Percentiles rank a stretch among this genome's conserved stretches.
Evolutionary conservation across 2,113 vertebrate genomes (phyloP).

Genomic region (Callopanchax toddi): DNA sequence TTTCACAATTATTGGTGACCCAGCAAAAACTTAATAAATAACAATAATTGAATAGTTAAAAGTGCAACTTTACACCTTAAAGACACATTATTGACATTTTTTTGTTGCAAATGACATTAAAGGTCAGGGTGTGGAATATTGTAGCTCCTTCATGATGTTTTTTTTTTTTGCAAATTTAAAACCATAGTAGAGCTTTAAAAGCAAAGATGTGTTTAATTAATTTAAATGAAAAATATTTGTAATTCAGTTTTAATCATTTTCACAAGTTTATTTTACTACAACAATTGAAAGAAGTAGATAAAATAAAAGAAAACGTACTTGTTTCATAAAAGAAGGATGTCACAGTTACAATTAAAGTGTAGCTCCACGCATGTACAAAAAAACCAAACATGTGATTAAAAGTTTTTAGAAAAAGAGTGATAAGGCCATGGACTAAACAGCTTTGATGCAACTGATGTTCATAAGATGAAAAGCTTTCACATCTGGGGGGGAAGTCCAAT

Average conservation of each 20-base stretch:
- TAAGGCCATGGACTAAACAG: slow-evolving; percentile 54
- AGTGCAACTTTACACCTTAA: slow-evolving; percentile 70
- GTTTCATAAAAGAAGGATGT: background rate
- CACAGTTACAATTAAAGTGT: background rate
- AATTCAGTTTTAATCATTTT: background rate
- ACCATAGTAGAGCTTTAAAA: no score
- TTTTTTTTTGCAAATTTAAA: no score
- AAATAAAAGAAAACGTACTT: no score
- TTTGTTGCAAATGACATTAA: slow-evolving; percentile 67
- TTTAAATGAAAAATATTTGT: background rate
- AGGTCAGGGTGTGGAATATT: slow-evolving; percentile 47
- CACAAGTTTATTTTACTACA: background rate
- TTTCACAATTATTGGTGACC: slow-evolving; percentile 78
- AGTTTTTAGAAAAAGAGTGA: slow-evolving; percentile 54
- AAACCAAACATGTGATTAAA: background rate
- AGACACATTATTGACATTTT: slow-evolving; percentile 64
- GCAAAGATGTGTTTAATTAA: no score
- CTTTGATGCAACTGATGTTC: slow-evolving; percentile 64
- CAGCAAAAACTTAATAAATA: slow-evolving; percentile 72
- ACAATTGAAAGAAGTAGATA: background rate
- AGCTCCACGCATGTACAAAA: slow-evolving; percentile 11
- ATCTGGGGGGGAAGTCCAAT: slow-evolving; percentile 71
- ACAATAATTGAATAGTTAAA: slow-evolving; percentile 52
- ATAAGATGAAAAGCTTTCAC: slow-evolving; percentile 51
- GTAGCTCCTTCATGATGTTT: slow-evolving; percentile 37